These are phyloP conservation scores for Scolopax bukidnonensis DNA, from an alignment of 2,797 vertebrate genomes.

Conservation along the genomic window DNA sequence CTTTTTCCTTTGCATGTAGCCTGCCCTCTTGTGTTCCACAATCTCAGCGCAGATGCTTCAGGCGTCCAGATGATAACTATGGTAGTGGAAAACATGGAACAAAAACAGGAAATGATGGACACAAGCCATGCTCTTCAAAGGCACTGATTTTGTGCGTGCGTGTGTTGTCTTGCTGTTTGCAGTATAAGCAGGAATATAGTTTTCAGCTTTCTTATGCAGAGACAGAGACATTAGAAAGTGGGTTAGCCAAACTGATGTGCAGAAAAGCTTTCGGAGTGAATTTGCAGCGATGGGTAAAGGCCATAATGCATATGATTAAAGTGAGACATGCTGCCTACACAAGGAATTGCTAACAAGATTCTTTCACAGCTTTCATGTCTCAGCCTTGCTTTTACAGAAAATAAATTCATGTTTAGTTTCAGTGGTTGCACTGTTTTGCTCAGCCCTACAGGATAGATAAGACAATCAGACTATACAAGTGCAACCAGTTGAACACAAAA, in stretches of 20 bases:
- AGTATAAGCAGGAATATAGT: background rate
- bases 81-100: background rate
- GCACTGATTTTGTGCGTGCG: background rate
- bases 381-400: slow-evolving; percentile 29
- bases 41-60: slow-evolving; percentile 52
- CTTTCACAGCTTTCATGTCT: slow-evolving; percentile 44
- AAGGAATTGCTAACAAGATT: slow-evolving; percentile 27
- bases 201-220: background rate
- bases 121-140: background rate
- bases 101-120: background rate
- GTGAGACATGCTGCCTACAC: slow-evolving; percentile 52
- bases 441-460: background rate
- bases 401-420: slow-evolving; percentile 48
- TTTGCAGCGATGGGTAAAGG: background rate
- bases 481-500: background rate
- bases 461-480: background rate
- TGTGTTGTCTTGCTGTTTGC: background rate
- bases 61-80: background rate
- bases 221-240: slow-evolving; percentile 11
- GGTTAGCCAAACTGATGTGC: slow-evolving; percentile 44
- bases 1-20: background rate
- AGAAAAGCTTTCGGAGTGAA: background rate
- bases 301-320: slow-evolving; percentile 40
- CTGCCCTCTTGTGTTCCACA: slow-evolving; percentile 78
- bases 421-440: background rate